phyloP scores from a whole-genome alignment of 2,888 invertebrate species.

The Eubasilissa splendida region DNA sequence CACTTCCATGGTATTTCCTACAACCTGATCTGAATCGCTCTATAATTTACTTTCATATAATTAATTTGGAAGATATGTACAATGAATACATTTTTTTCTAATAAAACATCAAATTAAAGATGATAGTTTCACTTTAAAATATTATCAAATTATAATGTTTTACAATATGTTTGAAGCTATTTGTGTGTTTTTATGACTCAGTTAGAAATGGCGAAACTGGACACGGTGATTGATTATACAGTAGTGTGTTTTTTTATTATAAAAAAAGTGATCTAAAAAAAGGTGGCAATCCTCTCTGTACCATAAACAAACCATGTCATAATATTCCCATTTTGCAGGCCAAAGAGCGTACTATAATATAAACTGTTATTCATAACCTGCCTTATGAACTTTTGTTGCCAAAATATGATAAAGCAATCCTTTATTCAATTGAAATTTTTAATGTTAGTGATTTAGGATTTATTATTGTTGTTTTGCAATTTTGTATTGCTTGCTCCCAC shows the following conservation, averaged over 20 bases:
- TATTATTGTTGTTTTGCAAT: slow-evolving; percentile 50
- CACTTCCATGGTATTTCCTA: no score
- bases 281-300: no score
- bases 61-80: not conserved
- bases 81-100: not conserved
- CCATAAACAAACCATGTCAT: no score
- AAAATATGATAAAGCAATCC: slow-evolving; percentile 49
- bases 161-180: not conserved
- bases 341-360: slow-evolving; percentile 46
- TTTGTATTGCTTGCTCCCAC: slow-evolving; percentile 56
- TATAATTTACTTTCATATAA: not conserved
- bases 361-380: slow-evolving; percentile 46
- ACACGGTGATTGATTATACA: no score
- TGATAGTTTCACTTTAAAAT: not conserved
- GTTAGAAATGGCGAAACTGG: no score
- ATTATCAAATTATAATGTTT: not conserved
- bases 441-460: slow-evolving; percentile 46
- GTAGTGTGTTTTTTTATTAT: no score
- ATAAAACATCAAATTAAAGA: not conserved
- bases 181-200: not conserved
- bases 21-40: no score
- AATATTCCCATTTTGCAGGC: slow-evolving; percentile 30
- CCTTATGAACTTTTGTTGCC: slow-evolving; percentile 52
- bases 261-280: no score
- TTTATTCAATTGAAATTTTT: slow-evolving; percentile 40